Conservation (phyloP, 2,888 invertebrate species). For the Caradrina kadenii region DNA sequence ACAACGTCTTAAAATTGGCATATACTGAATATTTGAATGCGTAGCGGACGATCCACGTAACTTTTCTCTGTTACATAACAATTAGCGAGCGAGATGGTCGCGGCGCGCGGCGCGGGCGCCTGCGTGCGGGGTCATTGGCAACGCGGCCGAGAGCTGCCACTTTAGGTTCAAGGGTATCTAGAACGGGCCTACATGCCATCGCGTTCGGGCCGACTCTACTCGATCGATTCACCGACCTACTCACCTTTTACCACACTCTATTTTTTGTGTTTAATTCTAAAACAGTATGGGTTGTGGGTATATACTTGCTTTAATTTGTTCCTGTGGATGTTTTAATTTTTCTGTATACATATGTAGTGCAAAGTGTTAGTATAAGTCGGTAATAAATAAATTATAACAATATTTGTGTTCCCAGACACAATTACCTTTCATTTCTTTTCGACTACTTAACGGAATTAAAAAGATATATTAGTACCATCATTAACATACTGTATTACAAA, state of each 20-base stretch:
- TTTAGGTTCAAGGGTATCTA: constrained; percentile 90
- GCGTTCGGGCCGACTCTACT: constrained; percentile 55
- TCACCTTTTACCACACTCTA: constrained; percentile 18
- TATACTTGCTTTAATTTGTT: not conserved
- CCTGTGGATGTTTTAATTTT: not conserved
- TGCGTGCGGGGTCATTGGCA: constrained; percentile 92
- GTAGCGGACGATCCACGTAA: constrained; percentile 76
- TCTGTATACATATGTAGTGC: not conserved
- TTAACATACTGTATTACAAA: constrained; percentile 22
- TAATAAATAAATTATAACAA: not conserved
- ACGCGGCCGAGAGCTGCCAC: constrained; percentile 90
- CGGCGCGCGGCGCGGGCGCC: constrained; percentile 84
- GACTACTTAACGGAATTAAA: constrained; percentile 22
- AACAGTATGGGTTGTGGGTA: not conserved
- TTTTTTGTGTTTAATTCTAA: constrained; percentile 11
- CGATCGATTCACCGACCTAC: constrained; percentile 22
- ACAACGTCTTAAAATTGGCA: constrained; percentile 73
- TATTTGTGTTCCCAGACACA: constrained; percentile 9
- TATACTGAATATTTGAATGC: constrained; percentile 77
- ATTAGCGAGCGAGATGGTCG: constrained; percentile 83
- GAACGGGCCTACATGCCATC: constrained; percentile 83
- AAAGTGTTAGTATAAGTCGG: not conserved
- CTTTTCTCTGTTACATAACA: constrained; percentile 87
- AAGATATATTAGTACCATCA: constrained; percentile 12
- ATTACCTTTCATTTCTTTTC: constrained; percentile 41